phyloP scores from a whole-genome alignment of 2,797 vertebrate genomes.

The Melanotaenia nigrans region DNA sequence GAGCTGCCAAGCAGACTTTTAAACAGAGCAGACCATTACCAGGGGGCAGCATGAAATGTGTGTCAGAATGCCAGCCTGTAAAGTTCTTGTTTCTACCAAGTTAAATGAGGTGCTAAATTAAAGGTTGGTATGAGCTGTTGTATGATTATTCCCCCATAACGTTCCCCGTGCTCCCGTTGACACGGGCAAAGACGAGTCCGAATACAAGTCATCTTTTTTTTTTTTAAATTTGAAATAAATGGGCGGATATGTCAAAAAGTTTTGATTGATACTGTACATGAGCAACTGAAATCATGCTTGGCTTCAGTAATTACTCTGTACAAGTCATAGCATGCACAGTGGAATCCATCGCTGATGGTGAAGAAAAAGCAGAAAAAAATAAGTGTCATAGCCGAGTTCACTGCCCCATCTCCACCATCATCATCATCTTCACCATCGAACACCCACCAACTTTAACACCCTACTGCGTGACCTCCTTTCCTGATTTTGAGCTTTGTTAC shows the following conservation, averaged over 20 bases:
- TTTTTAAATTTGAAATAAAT: slow-evolving; percentile 13
- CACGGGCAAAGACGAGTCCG: slow-evolving; percentile 32
- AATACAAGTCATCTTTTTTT: slow-evolving; percentile 30
- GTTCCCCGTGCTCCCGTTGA: slow-evolving; percentile 30
- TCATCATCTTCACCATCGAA: slow-evolving; percentile 20
- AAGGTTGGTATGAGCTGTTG: slow-evolving; percentile 64
- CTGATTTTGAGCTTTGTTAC: slow-evolving; percentile 63
- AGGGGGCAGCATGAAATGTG: slow-evolving; percentile 76
- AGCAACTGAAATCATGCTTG: slow-evolving; percentile 36
- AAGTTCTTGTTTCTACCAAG: slow-evolving; percentile 78
- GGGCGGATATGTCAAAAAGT: background rate
- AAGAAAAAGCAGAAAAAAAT: slow-evolving; percentile 1
- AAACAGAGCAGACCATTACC: slow-evolving; percentile 77
- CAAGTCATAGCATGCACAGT: slow-evolving; percentile 54
- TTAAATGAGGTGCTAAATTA: slow-evolving; percentile 85
- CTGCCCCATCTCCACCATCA: slow-evolving; percentile 3
- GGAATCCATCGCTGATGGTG: slow-evolving; percentile 45
- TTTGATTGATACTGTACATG: slow-evolving; percentile 23
- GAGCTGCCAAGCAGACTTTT: slow-evolving; percentile 78
- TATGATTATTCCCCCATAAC: slow-evolving; percentile 59
- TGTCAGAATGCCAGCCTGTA: slow-evolving; percentile 79
- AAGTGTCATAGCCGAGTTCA: slow-evolving; percentile 16
- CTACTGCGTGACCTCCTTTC: slow-evolving; percentile 67
- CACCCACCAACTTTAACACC: slow-evolving; percentile 38
- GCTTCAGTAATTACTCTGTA: slow-evolving; percentile 50